These are phyloP conservation scores for Steatocranus sp. DNA, from an alignment of 2,797 vertebrate species.

Conservation along the genomic window DNA sequence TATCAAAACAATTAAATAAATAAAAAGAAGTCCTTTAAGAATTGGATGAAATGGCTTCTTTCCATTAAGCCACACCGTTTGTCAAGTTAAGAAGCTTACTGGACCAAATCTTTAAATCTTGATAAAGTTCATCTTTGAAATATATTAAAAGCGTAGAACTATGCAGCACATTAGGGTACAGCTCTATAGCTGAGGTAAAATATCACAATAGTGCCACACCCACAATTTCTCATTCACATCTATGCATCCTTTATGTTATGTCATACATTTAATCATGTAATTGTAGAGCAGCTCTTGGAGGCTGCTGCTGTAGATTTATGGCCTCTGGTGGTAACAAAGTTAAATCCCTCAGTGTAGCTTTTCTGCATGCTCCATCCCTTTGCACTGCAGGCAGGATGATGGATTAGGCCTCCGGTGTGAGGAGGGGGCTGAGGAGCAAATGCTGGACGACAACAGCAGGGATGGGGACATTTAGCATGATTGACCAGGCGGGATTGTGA, in stretches of 20 bases:
- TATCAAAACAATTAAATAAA: accelerated
- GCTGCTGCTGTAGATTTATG: constrained; percentile 32
- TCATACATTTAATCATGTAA: neutral
- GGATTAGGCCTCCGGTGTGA: constrained; percentile 37
- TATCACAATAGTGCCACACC: neutral
- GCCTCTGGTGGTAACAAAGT: constrained; percentile 32
- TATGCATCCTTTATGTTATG: neutral
- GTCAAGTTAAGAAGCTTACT: neutral
- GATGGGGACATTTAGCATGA: constrained; percentile 29
- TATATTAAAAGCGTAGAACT: neutral
- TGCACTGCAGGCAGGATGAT: constrained; percentile 53
- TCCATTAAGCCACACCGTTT: neutral
- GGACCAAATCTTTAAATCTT: neutral
- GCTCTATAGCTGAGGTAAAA: neutral
- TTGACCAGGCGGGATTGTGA: constrained; percentile 12
- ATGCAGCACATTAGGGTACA: neutral
- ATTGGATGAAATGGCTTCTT: neutral
- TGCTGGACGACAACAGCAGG: constrained; percentile 4
- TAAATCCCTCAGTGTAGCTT: constrained; percentile 19
- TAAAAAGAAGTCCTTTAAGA: neutral
- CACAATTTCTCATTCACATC: neutral
- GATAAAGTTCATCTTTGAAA: neutral
- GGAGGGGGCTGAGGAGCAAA: constrained; percentile 8
- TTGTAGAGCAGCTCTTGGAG: neutral
- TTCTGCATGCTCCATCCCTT: constrained; percentile 20